A percentile compares a stretch with the other conserved stretches of the same genome.
Evolutionary conservation across 2,113 vertebrate species (phyloP).

Genomic region (Sinocyclocheilus grahami): DNA sequence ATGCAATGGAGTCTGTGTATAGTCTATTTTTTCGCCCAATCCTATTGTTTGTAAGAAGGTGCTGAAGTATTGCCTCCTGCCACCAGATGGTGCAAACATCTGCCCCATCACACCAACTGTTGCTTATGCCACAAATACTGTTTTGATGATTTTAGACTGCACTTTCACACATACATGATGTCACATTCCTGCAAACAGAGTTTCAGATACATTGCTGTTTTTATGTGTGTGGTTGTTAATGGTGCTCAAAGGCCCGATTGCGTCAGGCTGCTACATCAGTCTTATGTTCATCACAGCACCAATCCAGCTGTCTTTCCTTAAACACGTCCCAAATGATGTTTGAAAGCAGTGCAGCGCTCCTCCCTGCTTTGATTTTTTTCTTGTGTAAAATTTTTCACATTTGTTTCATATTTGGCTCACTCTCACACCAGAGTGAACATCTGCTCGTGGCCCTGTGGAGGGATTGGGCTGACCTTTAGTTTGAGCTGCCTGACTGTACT

Average conservation of each 20-base stretch:
- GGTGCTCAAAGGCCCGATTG: background rate
- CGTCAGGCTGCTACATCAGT: background rate
- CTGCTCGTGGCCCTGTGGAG: constrained; percentile 84
- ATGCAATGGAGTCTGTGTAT: background rate
- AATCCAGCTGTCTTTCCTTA: constrained; percentile 83
- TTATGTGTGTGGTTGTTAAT: background rate
- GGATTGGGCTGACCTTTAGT: constrained; percentile 31
- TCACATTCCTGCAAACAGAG: constrained; percentile 34
- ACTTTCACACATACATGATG: constrained; percentile 16
- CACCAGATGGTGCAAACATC: constrained; percentile 79
- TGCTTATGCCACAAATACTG: constrained; percentile 4
- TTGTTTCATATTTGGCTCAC: constrained; percentile 88
- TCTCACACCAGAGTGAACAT: constrained; percentile 83
- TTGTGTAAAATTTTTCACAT: constrained; percentile 84
- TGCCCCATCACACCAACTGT: constrained; percentile 63
- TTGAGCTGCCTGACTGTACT: background rate
- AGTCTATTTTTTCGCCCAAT: background rate
- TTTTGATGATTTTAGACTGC: constrained; percentile 41
- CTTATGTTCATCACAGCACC: background rate
- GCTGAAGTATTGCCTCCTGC: constrained; percentile 65
- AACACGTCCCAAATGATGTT: constrained; percentile 81
- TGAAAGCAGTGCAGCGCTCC: constrained; percentile 82
- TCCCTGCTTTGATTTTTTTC: constrained; percentile 68
- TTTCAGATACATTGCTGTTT: constrained; percentile 1
- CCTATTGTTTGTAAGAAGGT: constrained; percentile 48